Evolutionary conservation across 2,113 vertebrate species (phyloP).

Genomic region (Percopsis transmontana): DNA sequence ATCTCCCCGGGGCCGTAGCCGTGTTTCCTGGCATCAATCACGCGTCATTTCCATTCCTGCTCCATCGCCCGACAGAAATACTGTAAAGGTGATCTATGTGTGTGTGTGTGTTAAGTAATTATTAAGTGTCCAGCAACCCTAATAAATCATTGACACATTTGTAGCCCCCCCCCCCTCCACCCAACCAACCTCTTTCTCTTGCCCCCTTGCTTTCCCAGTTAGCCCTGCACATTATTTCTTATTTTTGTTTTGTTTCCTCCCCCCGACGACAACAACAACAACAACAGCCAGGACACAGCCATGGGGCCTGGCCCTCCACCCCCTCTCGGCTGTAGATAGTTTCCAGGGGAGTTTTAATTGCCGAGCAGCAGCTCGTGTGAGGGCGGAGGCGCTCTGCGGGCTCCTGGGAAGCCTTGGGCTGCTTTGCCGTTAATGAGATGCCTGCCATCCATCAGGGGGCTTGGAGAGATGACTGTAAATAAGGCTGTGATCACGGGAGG

Average conservation of each 20-base stretch:
- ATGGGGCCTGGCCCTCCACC: constrained; percentile 4
- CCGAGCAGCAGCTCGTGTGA: constrained; percentile 31
- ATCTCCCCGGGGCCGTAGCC: constrained; percentile 62
- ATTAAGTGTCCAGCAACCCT: constrained; percentile 76
- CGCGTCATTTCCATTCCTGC: constrained; percentile 78
- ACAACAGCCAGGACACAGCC: constrained; percentile 4
- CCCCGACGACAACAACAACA: constrained; percentile 38
- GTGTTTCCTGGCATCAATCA: constrained; percentile 81
- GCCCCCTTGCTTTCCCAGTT: constrained; percentile 10
- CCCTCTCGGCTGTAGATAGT: constrained; percentile 15
- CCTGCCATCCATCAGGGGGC: constrained; percentile 63
- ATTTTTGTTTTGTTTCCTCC: not conserved
- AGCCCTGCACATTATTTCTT: constrained; percentile 32
- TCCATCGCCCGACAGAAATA: constrained; percentile 77
- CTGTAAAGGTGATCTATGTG: constrained; percentile 80
- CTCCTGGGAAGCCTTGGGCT: constrained; percentile 51
- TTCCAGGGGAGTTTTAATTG: constrained; percentile 48
- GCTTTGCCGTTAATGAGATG: constrained; percentile 66
- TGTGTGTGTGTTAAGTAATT: constrained; percentile 80
- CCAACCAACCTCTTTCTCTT: constrained; percentile 33
- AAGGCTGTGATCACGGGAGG: constrained; percentile 63
- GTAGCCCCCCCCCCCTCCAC: constrained; percentile 8
- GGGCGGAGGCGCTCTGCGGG: constrained; percentile 17
- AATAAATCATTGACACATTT: constrained; percentile 76
- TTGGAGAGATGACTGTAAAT: constrained; percentile 69